A percentile compares a stretch with the other conserved stretches of the same genome.
These are phyloP conservation scores for Helicoverpa armigera DNA, from an alignment of 1,140 invertebrate genomes.

Conservation along the genomic window DNA sequence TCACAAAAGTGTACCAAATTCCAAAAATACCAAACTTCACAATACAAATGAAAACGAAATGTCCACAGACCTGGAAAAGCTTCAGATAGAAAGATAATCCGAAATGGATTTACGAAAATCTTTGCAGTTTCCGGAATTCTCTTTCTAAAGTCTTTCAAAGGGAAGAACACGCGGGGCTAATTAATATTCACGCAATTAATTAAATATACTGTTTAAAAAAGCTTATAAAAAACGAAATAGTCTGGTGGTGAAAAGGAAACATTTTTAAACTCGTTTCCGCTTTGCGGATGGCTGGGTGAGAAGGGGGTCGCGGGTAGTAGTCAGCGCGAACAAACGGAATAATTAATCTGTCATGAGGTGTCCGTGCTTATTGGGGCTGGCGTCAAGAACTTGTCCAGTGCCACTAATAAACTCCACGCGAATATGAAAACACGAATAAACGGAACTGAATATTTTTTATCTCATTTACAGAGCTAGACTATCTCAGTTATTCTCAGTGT, in stretches of 20 bases:
- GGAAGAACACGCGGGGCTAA: neutral
- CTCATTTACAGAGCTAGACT: constrained; percentile 14
- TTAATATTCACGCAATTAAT: neutral
- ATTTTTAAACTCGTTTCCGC: constrained; percentile 26
- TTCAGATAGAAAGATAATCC: neutral
- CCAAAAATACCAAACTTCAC: neutral
- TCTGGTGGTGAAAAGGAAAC: neutral
- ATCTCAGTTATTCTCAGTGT: constrained; percentile 10
- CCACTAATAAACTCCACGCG: constrained; percentile 40
- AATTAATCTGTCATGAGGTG: constrained; percentile 66
- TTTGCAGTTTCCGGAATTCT: neutral
- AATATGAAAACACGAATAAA: constrained; percentile 19
- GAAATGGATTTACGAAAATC: constrained; percentile 14
- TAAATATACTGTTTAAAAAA: constrained; percentile 16
- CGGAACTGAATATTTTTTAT: constrained; percentile 18
- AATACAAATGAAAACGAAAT: neutral
- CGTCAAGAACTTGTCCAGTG: constrained; percentile 38
- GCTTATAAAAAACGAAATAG: neutral
- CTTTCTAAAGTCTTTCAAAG: constrained; percentile 18
- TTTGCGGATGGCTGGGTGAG: neutral
- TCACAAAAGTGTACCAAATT: neutral
- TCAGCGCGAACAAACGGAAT: constrained; percentile 58
- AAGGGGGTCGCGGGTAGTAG: neutral
- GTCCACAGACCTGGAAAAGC: neutral
- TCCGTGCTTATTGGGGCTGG: constrained; percentile 55